A percentile compares a stretch with the other conserved stretches of the same genome.
phyloP scores from a whole-genome alignment of 2,797 vertebrate genomes.

The Gobio occitaniae region DNA sequence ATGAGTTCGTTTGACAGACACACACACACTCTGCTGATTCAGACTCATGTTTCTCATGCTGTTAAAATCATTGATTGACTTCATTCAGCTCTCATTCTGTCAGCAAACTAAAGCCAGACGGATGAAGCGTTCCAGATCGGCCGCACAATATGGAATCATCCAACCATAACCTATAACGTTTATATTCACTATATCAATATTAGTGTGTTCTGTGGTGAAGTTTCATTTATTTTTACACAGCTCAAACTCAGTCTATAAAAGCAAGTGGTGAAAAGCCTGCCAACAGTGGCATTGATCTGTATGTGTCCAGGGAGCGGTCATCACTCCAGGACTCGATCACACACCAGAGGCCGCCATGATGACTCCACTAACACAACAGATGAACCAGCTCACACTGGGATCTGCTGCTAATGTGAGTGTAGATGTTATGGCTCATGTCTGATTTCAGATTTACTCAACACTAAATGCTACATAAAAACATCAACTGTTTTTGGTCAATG shows the following conservation, averaged over 20 bases:
- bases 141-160: not conserved
- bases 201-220: not conserved
- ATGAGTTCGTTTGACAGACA: not conserved
- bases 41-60: not conserved
- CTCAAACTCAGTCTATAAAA: not conserved
- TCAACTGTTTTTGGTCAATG: not conserved
- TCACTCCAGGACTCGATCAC: conserved; percentile 96
- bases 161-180: not conserved
- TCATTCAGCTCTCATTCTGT: not conserved
- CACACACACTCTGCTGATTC: conserved; percentile 1
- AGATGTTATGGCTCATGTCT: not conserved
- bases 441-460: not conserved
- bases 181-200: not conserved
- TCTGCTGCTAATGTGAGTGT: conserved; percentile 95
- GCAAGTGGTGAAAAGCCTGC: not conserved
- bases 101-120: not conserved
- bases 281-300: not conserved
- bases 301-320: conserved; percentile 91
- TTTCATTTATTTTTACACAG: not conserved
- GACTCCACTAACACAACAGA: conserved; percentile 95
- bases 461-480: not conserved
- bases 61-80: conserved; percentile 8
- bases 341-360: conserved; percentile 92
- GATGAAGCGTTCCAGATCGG: not conserved
- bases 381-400: conserved; percentile 97